A percentile compares a stretch with the other conserved stretches of the same genome.
phyloP scores from a whole-genome alignment of 2,113 vertebrate genomes.

The Helogale parvula region DNA sequence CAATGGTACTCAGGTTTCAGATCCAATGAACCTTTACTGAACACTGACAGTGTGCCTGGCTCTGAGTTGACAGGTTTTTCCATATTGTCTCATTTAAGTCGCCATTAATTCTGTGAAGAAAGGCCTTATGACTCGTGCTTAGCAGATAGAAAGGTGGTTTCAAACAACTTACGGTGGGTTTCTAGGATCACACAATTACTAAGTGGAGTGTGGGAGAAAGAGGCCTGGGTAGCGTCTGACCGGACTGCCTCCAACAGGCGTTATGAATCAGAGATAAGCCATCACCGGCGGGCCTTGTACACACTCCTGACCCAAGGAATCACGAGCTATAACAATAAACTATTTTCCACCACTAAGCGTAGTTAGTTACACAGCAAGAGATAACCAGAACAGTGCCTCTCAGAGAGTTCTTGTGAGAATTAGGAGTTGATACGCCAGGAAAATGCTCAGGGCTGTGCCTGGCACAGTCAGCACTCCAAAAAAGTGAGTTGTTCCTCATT shows the following conservation, averaged over 20 bases:
- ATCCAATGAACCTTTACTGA: background rate
- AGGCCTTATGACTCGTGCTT: background rate
- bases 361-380: background rate
- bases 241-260: background rate
- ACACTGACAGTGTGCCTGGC: background rate
- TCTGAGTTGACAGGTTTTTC: background rate
- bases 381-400: background rate
- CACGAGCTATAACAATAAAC: background rate
- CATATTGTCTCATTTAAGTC: background rate
- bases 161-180: background rate
- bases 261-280: background rate
- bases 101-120: background rate
- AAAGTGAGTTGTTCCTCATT: background rate
- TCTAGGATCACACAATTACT: background rate
- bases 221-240: background rate
- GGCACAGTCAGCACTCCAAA: background rate
- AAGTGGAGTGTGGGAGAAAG: background rate
- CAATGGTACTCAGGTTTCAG: background rate
- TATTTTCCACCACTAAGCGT: background rate
- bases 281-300: background rate
- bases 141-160: slow-evolving; percentile 7
- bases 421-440: background rate
- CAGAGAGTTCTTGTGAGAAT: background rate
- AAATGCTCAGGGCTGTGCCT: background rate
- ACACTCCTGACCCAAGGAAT: background rate